These are phyloP conservation scores for Platanista minor DNA, from an alignment of 2,113 vertebrate species.

Conservation along the genomic window DNA sequence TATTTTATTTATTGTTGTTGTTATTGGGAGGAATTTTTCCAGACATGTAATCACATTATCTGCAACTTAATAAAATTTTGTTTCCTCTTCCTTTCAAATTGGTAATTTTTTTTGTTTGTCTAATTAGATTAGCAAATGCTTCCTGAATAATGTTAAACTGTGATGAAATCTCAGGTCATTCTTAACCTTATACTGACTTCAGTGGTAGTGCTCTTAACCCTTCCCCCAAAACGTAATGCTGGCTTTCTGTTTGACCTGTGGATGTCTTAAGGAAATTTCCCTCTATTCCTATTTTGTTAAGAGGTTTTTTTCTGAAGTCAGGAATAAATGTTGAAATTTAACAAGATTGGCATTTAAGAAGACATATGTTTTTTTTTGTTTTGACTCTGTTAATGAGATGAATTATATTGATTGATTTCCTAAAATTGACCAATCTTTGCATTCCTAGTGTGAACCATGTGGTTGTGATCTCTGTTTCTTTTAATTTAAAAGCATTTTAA, in stretches of 20 bases:
- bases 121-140: not conserved
- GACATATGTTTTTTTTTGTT: not conserved
- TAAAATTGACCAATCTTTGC: not conserved
- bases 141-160: not conserved
- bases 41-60: constrained; percentile 32
- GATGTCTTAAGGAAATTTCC: not conserved
- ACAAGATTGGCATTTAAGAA: not conserved
- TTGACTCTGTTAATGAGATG: not conserved
- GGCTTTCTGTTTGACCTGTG: not conserved
- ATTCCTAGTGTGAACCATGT: not conserved
- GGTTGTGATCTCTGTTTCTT: not conserved
- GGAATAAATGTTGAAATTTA: not conserved
- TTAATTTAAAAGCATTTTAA: not conserved
- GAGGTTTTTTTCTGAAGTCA: not conserved
- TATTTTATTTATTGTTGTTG: not conserved
- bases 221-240: not conserved
- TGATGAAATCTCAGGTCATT: not conserved
- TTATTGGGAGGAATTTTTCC: not conserved
- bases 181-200: not conserved
- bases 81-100: constrained; percentile 7
- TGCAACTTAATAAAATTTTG: constrained; percentile 51
- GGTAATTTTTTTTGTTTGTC: not conserved
- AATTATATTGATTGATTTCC: not conserved
- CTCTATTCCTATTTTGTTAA: not conserved
- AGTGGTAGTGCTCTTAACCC: not conserved